Evolutionary conservation across 2,888 invertebrate genomes (phyloP).

Genomic region (Calliopum simillimum): DNA sequence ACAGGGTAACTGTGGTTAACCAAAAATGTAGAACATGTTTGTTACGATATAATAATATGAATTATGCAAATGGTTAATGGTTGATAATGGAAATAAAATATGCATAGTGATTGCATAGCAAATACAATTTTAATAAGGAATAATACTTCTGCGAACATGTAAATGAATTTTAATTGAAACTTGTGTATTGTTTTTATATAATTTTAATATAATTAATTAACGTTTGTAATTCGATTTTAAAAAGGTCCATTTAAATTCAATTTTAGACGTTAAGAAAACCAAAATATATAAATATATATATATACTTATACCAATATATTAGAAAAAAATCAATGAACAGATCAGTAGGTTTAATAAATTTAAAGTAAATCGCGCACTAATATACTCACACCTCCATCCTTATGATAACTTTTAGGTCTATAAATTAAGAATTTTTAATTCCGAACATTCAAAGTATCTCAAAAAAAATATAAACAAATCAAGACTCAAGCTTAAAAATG

Average conservation of each 20-base stretch:
- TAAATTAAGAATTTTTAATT: slow-evolving; percentile 38
- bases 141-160: background rate
- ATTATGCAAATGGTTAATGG: too few relatives aligned
- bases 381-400: slow-evolving; percentile 55
- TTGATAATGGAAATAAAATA: too few relatives aligned
- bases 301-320: slow-evolving; percentile 39
- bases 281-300: slow-evolving; percentile 17
- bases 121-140: slow-evolving; percentile 25
- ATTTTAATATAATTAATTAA: background rate
- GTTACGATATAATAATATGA: too few relatives aligned
- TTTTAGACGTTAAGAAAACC: slow-evolving; percentile 42
- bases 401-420: slow-evolving; percentile 55
- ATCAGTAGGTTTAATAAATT: slow-evolving; percentile 35
- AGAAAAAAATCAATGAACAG: slow-evolving; percentile 33
- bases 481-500: slow-evolving; percentile 56
- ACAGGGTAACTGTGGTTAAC: too few relatives aligned
- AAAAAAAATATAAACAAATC: slow-evolving; percentile 40
- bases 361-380: slow-evolving; percentile 43
- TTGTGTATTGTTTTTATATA: background rate
- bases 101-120: too few relatives aligned
- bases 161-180: slow-evolving; percentile 2
- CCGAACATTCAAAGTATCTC: background rate
- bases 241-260: slow-evolving; percentile 55
- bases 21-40: too few relatives aligned
- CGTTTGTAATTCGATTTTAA: slow-evolving; percentile 22